These are phyloP conservation scores for Plectus sambesii DNA, from an alignment of 1,140 invertebrate genomes.

Conservation along the genomic window DNA sequence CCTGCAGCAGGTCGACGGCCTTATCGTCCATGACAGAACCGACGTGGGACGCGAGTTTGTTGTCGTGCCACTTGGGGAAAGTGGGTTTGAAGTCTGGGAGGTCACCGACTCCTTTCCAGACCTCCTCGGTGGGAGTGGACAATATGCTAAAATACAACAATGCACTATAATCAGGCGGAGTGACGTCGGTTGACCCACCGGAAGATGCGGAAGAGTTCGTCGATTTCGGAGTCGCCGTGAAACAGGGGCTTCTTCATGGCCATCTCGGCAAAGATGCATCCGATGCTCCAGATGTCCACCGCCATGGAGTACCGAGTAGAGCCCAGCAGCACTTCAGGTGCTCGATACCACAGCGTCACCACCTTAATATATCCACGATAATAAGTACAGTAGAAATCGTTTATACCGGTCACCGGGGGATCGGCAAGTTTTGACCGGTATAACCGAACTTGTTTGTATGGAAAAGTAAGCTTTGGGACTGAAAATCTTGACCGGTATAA, in stretches of 20 bases:
- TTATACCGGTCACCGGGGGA: too few species aligned
- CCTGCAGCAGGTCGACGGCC: conserved; percentile 60
- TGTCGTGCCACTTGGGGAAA: conserved; percentile 69
- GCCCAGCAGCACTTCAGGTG: conserved; percentile 86
- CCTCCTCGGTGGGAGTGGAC: conserved; percentile 68
- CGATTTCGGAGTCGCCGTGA: conserved; percentile 84
- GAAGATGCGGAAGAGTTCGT: conserved; percentile 80
- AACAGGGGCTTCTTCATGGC: conserved; percentile 72
- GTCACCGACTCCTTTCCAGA: conserved; percentile 72
- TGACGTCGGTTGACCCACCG: conserved; percentile 50
- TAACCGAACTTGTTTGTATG: too few species aligned
- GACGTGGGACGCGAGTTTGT: conserved; percentile 54
- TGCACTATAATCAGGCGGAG: neutral
- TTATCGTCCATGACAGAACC: conserved; percentile 54
- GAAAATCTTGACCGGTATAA: neutral
- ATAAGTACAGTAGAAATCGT: too few species aligned
- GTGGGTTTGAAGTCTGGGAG: conserved; percentile 71
- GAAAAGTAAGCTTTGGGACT: too few species aligned
- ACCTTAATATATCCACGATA: too few species aligned
- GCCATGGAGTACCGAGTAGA: conserved; percentile 67
- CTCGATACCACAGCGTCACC: conserved; percentile 92
- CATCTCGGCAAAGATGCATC: conserved; percentile 88
- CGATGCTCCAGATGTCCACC: conserved; percentile 6
- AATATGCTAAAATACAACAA: conserved; percentile 53
- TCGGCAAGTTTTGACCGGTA: too few species aligned